Evolutionary conservation across 2,888 invertebrate species (phyloP), one percentile per base, ranked within the genome.

Genomic region (Hemicrepidius hirtus): DNA sequence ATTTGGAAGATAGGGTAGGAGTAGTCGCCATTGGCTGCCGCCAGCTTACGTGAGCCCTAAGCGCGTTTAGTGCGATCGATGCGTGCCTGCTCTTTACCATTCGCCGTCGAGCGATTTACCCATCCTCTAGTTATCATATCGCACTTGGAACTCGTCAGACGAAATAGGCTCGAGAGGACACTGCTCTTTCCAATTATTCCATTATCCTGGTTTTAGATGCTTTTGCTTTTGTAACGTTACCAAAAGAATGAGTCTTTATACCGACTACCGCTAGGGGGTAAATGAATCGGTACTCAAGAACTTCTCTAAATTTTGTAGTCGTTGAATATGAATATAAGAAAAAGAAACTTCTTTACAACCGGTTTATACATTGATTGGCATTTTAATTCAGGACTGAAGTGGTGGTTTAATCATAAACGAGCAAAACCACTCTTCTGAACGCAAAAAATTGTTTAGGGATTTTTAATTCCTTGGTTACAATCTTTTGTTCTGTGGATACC

Each of bases 11-110:
- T 72, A 69, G 72, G 64, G 67, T 32, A 66, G 53, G 57, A 68
- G 46, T 64, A 74, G 68, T 74, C 75, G 72, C 72, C 75, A 75
- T 75, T 75, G 75, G 75, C 67, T 75, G 75, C 64, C 55, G 69
- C 63, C 49, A 71, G 71, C 75, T 75, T 75, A 68, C 68, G 64
- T 68, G 68, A 72, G 46, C 69, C 67, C 66, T 71, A 74, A 74
- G 66, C 68, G 66, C 59, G 72, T 75, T 75, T 72, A 75, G 69
- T 68, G 75, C 72, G 72, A 72, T 72, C 72, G 69, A 72, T 72
- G 71, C 66, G 66, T 68, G 41, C 50, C 72, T 68, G 70, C 67
- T 68, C 67, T 71, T 74, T 74, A 67, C 70, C 46, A 70, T 71
- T 74, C 68, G 70, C 67, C 67, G 63, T 24, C 63, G 63, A 63